Conservation (phyloP, 2,888 invertebrate genomes). For the Heliconius hortense region DNA sequence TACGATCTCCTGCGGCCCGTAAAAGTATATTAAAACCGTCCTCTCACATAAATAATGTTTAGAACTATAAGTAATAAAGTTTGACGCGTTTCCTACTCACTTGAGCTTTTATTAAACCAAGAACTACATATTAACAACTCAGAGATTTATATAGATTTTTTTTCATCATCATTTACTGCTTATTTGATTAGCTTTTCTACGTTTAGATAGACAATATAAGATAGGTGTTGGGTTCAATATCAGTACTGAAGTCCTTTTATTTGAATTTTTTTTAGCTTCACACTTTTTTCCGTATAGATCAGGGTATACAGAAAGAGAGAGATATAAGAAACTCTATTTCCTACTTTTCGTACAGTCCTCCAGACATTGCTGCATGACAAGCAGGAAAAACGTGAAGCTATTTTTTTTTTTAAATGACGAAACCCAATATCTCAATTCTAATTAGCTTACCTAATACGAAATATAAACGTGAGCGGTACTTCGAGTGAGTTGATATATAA, state of each 20-base stretch:
- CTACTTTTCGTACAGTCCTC: too few species aligned
- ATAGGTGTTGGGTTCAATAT: too few species aligned
- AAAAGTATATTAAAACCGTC: constrained; percentile 40
- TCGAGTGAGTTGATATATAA: too few species aligned
- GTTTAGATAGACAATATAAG: too few species aligned
- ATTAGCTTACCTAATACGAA: too few species aligned
- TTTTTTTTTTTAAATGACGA: too few species aligned
- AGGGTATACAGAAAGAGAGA: neutral
- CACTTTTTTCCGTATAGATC: neutral
- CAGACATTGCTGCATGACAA: too few species aligned
- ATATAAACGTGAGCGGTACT: too few species aligned
- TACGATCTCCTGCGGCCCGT: constrained; percentile 33
- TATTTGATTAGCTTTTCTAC: neutral
- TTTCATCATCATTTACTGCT: neutral
- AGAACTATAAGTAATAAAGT: constrained; percentile 33
- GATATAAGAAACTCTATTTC: neutral
- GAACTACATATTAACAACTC: constrained; percentile 18
- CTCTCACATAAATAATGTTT: constrained; percentile 29
- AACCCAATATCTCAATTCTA: too few species aligned
- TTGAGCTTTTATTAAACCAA: constrained; percentile 22
- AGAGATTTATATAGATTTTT: constrained; percentile 5
- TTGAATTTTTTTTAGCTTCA: neutral
- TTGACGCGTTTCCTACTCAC: constrained; percentile 25
- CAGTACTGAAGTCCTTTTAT: too few species aligned
- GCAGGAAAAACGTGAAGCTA: too few species aligned